Evolutionary conservation across 1,140 invertebrate species (phyloP).

Genomic region (Goniozus legneri): DNA sequence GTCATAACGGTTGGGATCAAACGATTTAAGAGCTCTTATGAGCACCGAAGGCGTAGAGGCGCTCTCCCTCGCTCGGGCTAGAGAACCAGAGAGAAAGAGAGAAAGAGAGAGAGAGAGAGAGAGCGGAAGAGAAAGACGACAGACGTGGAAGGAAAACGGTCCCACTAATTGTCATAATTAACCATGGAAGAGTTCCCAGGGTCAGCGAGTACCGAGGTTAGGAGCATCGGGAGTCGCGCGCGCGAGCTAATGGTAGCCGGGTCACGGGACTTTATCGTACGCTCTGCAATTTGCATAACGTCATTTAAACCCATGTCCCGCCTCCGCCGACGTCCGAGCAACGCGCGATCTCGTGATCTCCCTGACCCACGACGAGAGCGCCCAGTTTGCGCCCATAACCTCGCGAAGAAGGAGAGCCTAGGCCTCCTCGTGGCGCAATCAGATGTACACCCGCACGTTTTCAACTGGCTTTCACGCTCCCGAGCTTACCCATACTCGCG

Average conservation of each 20-base stretch:
- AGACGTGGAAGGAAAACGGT: conserved; percentile 5
- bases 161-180: conserved; percentile 34
- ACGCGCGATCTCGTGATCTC: conserved; percentile 16
- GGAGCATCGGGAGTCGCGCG: conserved; percentile 5
- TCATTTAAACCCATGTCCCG: conserved; percentile 12
- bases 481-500: too few relatives aligned
- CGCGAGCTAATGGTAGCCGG: conserved; percentile 22
- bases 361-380: too few relatives aligned
- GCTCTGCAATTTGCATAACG: conserved; percentile 32
- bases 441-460: too few relatives aligned
- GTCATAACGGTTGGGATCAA: too few relatives aligned
- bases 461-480: too few relatives aligned
- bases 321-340: conserved; percentile 11
- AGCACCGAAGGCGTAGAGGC: too few relatives aligned
- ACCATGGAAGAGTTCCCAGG: conserved; percentile 24
- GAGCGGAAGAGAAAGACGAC: not conserved
- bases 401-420: not conserved
- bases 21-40: too few relatives aligned
- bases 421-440: not conserved
- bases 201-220: conserved; percentile 3
- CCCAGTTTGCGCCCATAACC: conserved; percentile 15
- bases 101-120: not conserved
- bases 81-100: not conserved
- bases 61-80: too few relatives aligned
- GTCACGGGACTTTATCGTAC: conserved; percentile 24